Conservation (phyloP, 2,888 invertebrate species). For the Stenoptilia bipunctidactyla region DNA sequence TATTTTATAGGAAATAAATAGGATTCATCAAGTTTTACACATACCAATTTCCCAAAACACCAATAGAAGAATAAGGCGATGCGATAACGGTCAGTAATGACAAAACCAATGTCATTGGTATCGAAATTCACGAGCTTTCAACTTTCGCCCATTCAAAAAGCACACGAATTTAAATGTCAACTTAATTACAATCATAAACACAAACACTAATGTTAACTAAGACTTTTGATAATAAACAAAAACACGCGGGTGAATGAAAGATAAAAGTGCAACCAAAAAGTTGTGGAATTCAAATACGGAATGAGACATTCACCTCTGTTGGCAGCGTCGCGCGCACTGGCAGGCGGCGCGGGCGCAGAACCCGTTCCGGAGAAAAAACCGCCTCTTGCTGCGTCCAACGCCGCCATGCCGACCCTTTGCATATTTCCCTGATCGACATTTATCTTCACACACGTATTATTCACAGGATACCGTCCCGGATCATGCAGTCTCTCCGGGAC, state of each 20-base stretch:
- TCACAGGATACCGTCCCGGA: conserved; percentile 27
- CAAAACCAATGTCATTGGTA: conserved; percentile 36
- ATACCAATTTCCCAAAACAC: conserved; percentile 31
- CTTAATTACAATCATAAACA: conserved; percentile 4
- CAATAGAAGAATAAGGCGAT: conserved; percentile 21
- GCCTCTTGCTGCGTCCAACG: conserved; percentile 48
- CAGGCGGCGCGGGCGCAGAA: conserved; percentile 69
- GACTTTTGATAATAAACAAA: too few relatives aligned
- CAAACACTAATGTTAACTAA: neutral
- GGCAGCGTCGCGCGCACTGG: conserved; percentile 68
- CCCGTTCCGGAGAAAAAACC: conserved; percentile 74
- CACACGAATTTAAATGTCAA: conserved; percentile 17
- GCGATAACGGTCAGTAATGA: conserved; percentile 45
- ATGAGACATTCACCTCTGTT: conserved; percentile 64
- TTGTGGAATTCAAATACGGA: conserved; percentile 8
- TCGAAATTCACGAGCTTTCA: conserved; percentile 29
- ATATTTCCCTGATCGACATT: conserved; percentile 50
- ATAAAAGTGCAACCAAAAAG: conserved; percentile 2
- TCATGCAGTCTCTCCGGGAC: conserved; percentile 60
- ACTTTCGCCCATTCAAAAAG: conserved; percentile 41
- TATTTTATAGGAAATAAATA: too few relatives aligned
- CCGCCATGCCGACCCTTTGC: conserved; percentile 51
- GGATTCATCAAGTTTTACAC: conserved; percentile 19
- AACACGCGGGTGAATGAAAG: neutral
- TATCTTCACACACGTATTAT: conserved; percentile 18